A percentile compares a stretch with the other conserved stretches of the same genome.
phyloP scores from a whole-genome alignment of 2,888 invertebrate genomes.

The Mystacides longicornis region DNA sequence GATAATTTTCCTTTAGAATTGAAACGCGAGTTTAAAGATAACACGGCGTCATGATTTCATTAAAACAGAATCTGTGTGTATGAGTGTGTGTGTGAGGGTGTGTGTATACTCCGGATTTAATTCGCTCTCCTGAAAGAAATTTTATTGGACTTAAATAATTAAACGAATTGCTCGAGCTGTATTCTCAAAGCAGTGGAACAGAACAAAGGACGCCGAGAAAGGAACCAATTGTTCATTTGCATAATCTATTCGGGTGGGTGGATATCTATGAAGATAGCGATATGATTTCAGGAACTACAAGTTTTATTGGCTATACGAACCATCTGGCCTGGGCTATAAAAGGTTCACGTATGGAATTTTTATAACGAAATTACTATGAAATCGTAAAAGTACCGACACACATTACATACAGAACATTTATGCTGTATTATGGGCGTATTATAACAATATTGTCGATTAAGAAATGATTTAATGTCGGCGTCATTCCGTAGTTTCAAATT shows the following conservation, averaged over 20 bases:
- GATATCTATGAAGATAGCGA: conserved; percentile 13
- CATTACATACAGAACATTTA: conserved; percentile 15
- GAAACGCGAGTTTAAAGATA: too few relatives aligned
- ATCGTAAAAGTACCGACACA: conserved; percentile 20
- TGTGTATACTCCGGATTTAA: too few relatives aligned
- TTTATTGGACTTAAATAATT: background rate
- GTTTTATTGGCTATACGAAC: conserved; percentile 16
- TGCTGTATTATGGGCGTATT: background rate
- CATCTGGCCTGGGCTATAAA: conserved; percentile 14
- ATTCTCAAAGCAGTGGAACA: background rate
- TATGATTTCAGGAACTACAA: conserved; percentile 14
- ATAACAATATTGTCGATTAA: conserved; percentile 16
- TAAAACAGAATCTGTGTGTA: too few relatives aligned
- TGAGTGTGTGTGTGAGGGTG: too few relatives aligned
- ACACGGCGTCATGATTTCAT: too few relatives aligned
- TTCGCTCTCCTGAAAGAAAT: background rate
- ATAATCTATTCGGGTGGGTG: conserved; percentile 17
- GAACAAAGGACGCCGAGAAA: conserved; percentile 5
- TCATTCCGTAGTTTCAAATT: conserved; percentile 13
- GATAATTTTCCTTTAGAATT: too few relatives aligned
- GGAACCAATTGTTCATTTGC: conserved; percentile 18
- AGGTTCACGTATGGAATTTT: conserved; percentile 16
- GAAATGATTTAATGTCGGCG: conserved; percentile 17
- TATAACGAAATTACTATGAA: conserved; percentile 18
- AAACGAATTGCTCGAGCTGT: background rate